Evolutionary conservation across 2,888 invertebrate genomes (phyloP).

Genomic region (Halictus quadricinctus): DNA sequence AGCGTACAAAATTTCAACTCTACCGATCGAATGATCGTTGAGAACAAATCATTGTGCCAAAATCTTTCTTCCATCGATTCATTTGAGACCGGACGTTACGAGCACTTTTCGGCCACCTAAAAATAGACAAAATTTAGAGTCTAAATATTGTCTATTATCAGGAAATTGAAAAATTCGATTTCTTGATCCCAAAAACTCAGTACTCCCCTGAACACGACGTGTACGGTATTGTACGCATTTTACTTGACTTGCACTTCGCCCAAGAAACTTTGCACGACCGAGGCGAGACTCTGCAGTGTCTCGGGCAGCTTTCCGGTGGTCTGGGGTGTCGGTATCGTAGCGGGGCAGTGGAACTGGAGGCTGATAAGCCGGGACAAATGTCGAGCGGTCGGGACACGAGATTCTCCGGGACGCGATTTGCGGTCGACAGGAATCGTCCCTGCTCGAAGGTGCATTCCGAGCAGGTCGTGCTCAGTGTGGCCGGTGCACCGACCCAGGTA

Average conservation of each 20-base stretch:
- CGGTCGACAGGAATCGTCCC: slow-evolving; percentile 53
- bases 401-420: slow-evolving; percentile 48
- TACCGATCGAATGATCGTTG: too few species aligned
- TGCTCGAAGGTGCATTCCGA: slow-evolving; percentile 65
- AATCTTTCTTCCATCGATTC: too few species aligned
- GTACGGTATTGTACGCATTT: neutral
- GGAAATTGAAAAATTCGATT: neutral
- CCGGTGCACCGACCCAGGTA: slow-evolving; percentile 66
- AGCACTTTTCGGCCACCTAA: too few species aligned
- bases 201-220: neutral
- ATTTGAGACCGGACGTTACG: too few species aligned
- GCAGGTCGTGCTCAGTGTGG: slow-evolving; percentile 63
- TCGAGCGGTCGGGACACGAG: slow-evolving; percentile 55
- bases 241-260: neutral
- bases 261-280: neutral
- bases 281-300: neutral
- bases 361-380: slow-evolving; percentile 55
- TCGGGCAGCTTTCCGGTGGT: slow-evolving; percentile 13
- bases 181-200: neutral
- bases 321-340: slow-evolving; percentile 25
- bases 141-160: too few species aligned
- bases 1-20: too few species aligned
- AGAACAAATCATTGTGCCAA: too few species aligned
- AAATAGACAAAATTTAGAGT: too few species aligned
- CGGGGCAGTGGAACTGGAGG: slow-evolving; percentile 22